Evolutionary conservation across 64 coral and sea anemone genomes (phyloP), one percentile per base, ranked within the genome.

Genomic region (Platygyra sinensis): DNA sequence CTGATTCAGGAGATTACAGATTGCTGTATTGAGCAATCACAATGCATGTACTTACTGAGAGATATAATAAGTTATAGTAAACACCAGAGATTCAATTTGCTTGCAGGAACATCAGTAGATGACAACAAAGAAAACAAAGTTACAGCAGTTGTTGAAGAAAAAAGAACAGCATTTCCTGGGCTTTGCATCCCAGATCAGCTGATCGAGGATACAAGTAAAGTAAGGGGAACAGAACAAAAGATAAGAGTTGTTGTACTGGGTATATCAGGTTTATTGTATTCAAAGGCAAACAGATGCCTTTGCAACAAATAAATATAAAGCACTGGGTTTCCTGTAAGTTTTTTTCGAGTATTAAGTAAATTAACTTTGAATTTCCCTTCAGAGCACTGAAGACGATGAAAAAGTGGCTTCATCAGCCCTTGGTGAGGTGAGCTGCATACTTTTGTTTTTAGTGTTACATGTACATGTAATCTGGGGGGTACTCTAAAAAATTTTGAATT

Each of bases 111-210:
- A 28, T 90, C 95, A 59, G 63, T 86, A 0, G 81, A 90, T 63
- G 83, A 89, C 14, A 72, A 84, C 42, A 75, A 30, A 24, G 87
- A 96, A 86, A 51, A 88, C 28, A 67, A 89, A 22, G 33, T 86
- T 6, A 30, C 89, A 82, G 73, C 80, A 52, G 71, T 20, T 10
- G 46, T 93, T 65, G 28, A 88, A 50, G 74, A 89, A 33, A 98
- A 94, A 72, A 95, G 89, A 63, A 92, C 92, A 72, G 52, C 80
- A 75, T 98, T 98, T 86, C 96, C 87, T 83, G 93, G 96, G 5
- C 90, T 98, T 55, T 92, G 86, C 74, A 87, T 98, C 18, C 71
- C 96, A 54, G 96, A 98, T 83, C 73, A 87, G 67, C 83, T 90
- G 10, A 80, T 22, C 32, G 80, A 87, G 57, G 42, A 22, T 67